These are phyloP conservation scores for Andrena marginata DNA, from an alignment of 2,888 invertebrate species.

Conservation along the genomic window DNA sequence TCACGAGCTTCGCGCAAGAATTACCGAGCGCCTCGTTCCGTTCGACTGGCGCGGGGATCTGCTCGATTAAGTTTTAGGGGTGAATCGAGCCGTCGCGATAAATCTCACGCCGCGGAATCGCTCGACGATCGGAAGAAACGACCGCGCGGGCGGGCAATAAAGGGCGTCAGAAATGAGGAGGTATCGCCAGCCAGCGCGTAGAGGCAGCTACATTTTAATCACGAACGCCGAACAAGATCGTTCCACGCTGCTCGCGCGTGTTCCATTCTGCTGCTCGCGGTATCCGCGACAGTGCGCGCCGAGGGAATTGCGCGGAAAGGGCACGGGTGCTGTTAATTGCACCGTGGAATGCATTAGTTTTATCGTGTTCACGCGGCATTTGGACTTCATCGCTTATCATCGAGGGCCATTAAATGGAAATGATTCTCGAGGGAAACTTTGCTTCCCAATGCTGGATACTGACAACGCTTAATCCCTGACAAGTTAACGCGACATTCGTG, in stretches of 20 bases:
- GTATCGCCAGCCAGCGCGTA: not conserved
- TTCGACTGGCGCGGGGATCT: not conserved
- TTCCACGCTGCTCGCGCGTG: constrained; percentile 19
- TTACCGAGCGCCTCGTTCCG: not conserved
- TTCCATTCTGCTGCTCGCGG: constrained; percentile 12
- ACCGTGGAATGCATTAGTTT: constrained; percentile 11
- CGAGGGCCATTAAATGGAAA: not conserved
- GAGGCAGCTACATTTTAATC: constrained; percentile 21
- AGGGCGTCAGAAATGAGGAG: constrained; percentile 14
- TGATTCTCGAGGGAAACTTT: constrained; percentile 6
- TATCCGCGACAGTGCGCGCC: not conserved
- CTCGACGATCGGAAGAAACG: not conserved
- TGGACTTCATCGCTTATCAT: not conserved
- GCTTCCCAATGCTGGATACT: too few species aligned
- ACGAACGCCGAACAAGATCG: constrained; percentile 3
- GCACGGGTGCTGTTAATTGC: constrained; percentile 4
- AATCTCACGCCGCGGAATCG: not conserved
- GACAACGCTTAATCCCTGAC: too few species aligned
- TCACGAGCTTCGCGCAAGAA: constrained; percentile 9
- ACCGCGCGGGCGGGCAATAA: not conserved
- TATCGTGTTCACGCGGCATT: constrained; percentile 8
- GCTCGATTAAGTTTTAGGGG: not conserved
- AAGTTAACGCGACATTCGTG: too few species aligned
- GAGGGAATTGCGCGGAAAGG: not conserved
- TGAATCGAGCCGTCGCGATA: not conserved